phyloP scores from a whole-genome alignment of 2,113 vertebrate genomes.

The Verasper variegatus region DNA sequence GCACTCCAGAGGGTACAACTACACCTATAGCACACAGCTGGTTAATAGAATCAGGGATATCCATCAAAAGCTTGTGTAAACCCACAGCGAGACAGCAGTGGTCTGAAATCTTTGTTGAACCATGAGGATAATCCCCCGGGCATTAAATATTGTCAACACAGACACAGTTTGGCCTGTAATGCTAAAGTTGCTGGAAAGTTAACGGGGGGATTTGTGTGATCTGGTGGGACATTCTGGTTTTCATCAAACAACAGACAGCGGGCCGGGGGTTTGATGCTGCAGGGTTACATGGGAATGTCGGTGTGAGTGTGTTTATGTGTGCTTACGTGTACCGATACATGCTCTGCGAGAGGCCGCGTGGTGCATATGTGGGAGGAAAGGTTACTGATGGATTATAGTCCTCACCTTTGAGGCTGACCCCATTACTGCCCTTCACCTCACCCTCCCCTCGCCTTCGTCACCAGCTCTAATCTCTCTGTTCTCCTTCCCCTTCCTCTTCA shows the following conservation, averaged over 20 bases:
- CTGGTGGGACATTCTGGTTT: slow-evolving; percentile 74
- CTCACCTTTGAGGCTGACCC: slow-evolving; percentile 77
- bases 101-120: slow-evolving; percentile 68
- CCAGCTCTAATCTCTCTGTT: slow-evolving; percentile 36
- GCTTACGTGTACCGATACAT: slow-evolving; percentile 33
- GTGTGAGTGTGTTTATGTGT: slow-evolving; percentile 37
- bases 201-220: slow-evolving; percentile 64
- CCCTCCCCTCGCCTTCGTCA: slow-evolving; percentile 45
- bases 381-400: slow-evolving; percentile 78
- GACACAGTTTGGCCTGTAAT: slow-evolving; percentile 71
- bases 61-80: slow-evolving; percentile 76
- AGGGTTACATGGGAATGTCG: slow-evolving; percentile 39
- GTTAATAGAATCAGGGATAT: slow-evolving; percentile 71
- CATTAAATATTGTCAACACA: slow-evolving; percentile 81
- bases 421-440: slow-evolving; percentile 74
- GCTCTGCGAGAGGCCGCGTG: slow-evolving; percentile 26
- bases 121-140: slow-evolving; percentile 70
- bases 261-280: slow-evolving; percentile 44
- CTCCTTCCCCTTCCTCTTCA: slow-evolving; percentile 13
- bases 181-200: slow-evolving; percentile 68
- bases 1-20: slow-evolving; percentile 62
- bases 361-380: slow-evolving; percentile 60
- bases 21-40: slow-evolving; percentile 69
- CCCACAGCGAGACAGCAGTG: slow-evolving; percentile 62
- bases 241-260: slow-evolving; percentile 69